These are phyloP conservation scores for Saccostrea cuccullata DNA, from an alignment of 1,140 invertebrate genomes.

Conservation along the genomic window DNA sequence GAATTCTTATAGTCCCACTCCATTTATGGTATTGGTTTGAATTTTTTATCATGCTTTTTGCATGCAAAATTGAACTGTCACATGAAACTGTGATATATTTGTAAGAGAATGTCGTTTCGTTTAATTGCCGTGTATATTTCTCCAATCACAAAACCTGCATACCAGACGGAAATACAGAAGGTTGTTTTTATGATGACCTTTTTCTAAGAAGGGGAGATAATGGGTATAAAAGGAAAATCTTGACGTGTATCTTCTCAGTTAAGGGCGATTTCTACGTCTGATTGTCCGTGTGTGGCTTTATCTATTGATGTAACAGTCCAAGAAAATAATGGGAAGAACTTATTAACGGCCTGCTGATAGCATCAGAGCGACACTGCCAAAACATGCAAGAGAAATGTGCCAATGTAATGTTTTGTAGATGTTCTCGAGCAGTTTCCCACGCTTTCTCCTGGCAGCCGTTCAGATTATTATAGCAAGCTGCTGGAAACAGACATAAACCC, in stretches of 20 bases:
- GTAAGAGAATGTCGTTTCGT: too few relatives aligned
- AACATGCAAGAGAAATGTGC: slow-evolving; percentile 33
- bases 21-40: too few relatives aligned
- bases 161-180: background rate
- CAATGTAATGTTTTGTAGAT: slow-evolving; percentile 29
- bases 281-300: background rate
- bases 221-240: slow-evolving; percentile 2
- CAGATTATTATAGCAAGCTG: background rate
- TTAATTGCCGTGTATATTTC: too few relatives aligned
- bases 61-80: too few relatives aligned
- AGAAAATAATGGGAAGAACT: slow-evolving; percentile 4
- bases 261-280: background rate
- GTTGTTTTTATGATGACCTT: background rate
- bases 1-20: too few relatives aligned
- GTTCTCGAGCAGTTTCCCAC: slow-evolving; percentile 29
- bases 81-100: too few relatives aligned
- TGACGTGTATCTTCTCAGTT: background rate
- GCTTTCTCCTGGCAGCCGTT: slow-evolving; percentile 15
- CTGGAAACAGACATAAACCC: slow-evolving; percentile 4
- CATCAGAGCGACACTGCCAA: slow-evolving; percentile 27
- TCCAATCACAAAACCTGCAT: background rate
- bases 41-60: too few relatives aligned
- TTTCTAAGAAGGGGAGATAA: background rate
- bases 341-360: slow-evolving; percentile 22
- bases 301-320: slow-evolving; percentile 23